Evolutionary conservation across 2,888 invertebrate genomes (phyloP), one percentile per base, ranked within the genome.

Genomic region (Rhagium mordax): DNA sequence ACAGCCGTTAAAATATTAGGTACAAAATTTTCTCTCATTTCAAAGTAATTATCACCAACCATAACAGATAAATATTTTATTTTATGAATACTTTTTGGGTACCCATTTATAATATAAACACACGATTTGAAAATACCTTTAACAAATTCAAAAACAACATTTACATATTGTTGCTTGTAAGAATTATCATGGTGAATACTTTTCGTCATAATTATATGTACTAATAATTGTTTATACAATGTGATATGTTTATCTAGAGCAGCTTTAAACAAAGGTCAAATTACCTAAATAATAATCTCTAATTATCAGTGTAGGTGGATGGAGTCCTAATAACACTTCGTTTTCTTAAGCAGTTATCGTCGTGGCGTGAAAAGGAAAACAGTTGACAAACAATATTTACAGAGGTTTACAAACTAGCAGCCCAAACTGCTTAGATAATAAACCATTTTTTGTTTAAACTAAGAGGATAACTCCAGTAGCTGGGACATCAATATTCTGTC

Each of bases 331-430:
- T 55, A 59, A 71, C 57, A 47, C 27, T 18, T n/a, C 57, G 64
- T 57, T 53, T 70, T 71, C n/a, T 65, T 70, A 70, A 70, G 66
- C 41, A 70, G 51, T 77, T 77, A 77, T 67, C 76, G 65, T 5
- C 15, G 16, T 15, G n/a, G 51, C 68, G 76, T 77, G 76, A 77
- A 77, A 77, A 77, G 76, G 76, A 73, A 76, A 77, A 77, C 71
- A 74, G 76, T 77, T 77, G 76, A 77, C 76, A 74, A 74, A 79
- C 76, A 76, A 72, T 68, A 76, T 76, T 76, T 74, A 76, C 76
- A 74, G 68, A 70, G 74, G 51, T 66, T 70, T 66, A 69, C 67
- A 62, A 74, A 76, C 71, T 72, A 74, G 74, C 53, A 76, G 76
- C 70, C 70, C 60, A 64, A 70, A 70, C 66, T 66, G 33, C 33